Evolutionary conservation across 2,113 vertebrate species (phyloP).

Genomic region (Cebidichthys violaceus): DNA sequence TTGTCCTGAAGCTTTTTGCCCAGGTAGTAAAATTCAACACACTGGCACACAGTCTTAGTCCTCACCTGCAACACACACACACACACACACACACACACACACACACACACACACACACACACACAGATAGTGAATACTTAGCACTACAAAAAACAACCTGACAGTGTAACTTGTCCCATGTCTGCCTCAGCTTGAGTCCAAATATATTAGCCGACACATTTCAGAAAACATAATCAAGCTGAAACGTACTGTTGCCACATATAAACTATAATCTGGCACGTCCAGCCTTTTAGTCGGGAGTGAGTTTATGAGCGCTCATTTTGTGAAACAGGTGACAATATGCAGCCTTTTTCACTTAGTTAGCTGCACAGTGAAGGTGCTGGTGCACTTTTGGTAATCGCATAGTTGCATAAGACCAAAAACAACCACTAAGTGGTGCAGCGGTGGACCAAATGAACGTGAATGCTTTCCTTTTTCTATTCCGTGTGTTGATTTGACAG

Average conservation of each 20-base stretch:
- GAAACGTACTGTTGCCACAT: background rate
- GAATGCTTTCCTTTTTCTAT: background rate
- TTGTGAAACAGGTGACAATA: background rate
- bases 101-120: constrained; percentile 28
- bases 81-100: constrained; percentile 25
- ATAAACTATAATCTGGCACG: too few species aligned
- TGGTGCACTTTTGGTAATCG: background rate
- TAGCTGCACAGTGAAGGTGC: background rate
- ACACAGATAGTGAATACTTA: background rate
- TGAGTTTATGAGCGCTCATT: background rate
- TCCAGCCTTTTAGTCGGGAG: background rate
- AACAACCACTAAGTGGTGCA: background rate
- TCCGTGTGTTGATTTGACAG: background rate
- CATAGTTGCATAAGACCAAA: background rate
- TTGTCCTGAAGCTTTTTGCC: constrained; percentile 80
- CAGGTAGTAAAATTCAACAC: constrained; percentile 87
- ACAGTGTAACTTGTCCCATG: background rate
- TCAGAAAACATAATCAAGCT: background rate
- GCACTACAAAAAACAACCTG: background rate
- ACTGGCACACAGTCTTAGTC: constrained; percentile 80
- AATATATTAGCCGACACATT: background rate
- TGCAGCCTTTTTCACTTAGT: too few species aligned
- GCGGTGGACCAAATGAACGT: background rate
- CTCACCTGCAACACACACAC: constrained; percentile 75
- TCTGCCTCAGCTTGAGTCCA: background rate